These are phyloP conservation scores for Brenthis ino DNA, from an alignment of 2,888 invertebrate genomes.

Conservation along the genomic window DNA sequence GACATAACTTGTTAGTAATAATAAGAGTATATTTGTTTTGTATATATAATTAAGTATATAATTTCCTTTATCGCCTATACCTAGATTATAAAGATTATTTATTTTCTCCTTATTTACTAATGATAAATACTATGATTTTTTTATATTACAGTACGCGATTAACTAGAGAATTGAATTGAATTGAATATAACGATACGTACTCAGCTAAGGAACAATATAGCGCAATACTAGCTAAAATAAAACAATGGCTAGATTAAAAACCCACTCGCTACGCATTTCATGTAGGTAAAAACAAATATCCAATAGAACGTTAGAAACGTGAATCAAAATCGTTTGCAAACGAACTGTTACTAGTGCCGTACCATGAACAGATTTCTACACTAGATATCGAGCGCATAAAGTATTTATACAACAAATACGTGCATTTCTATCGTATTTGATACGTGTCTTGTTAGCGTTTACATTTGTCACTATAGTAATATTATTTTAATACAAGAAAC, in stretches of 20 bases:
- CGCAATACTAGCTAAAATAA: conserved; percentile 8
- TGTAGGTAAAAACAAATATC: conserved; percentile 24
- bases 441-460: conserved; percentile 9
- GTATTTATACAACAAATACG: conserved; percentile 13
- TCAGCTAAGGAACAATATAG: conserved; percentile 10
- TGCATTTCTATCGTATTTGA: conserved; percentile 2
- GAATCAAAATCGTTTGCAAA: conserved; percentile 26
- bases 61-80: too few species aligned
- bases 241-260: conserved; percentile 20
- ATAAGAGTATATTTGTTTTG: too few species aligned
- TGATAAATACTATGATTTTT: too few species aligned
- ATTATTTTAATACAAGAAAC: background rate
- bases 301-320: conserved; percentile 22
- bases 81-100: too few species aligned
- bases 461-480: conserved; percentile 1
- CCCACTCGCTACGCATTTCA: conserved; percentile 18
- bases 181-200: background rate
- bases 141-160: too few species aligned
- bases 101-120: too few species aligned
- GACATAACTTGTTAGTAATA: too few species aligned
- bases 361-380: conserved; percentile 5
- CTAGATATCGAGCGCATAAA: background rate
- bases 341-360: conserved; percentile 18
- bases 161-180: too few species aligned
- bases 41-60: too few species aligned